Evolutionary conservation across 1,140 invertebrate genomes (phyloP), one percentile per base, ranked within the genome.

Genomic region (Agraylea sexmaculata): DNA sequence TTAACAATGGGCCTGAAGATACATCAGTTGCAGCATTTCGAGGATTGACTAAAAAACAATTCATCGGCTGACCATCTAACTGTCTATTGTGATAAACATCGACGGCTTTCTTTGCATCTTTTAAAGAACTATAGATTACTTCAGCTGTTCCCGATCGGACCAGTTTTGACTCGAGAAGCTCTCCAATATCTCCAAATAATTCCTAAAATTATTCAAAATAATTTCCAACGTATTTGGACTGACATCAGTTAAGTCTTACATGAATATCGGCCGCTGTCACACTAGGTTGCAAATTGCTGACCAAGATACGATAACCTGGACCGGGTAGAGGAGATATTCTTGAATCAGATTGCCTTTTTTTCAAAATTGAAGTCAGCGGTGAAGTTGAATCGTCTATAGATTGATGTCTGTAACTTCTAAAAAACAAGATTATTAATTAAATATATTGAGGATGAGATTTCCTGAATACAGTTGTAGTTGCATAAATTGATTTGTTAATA

Each of bases 81-180:
- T 91, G 87, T 34, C 89, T 66, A 57, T 91, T 90, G 56, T 94
- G 87, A 64, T 93, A 95, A 23, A 84, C 79, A 51, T 91, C 84
- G 5, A 91, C 84, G 18, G 90, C 89, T 58, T 78, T 80, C 41
- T 83, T 74, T 28, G 89, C 89, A 66, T 92, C 85, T 46, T 85
- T 79, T 37, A 83, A 61, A 23, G 75, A 79, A 51, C 83, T 78
- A 56, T 89, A 94, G 47, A 91, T 82, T 8, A 93, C 87, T 68
- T 93, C 87, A 1, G 88, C 89, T 8, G 78, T 80, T 4, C 89
- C 88, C 3, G 80, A 76, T 35, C 86, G 75, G n/a, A 91, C 77
- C 50, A 93, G 67, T 50, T 80, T 74, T 2, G 87, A 87, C 45
- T 81, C 77, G 25, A 87, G 62, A 53, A 95, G 71, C 31, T 85